Percentiles rank a stretch among this genome's conserved stretches.
Conservation (phyloP, 2,113 vertebrate genomes). For the Boulengeromyrus knoepffleri region DNA sequence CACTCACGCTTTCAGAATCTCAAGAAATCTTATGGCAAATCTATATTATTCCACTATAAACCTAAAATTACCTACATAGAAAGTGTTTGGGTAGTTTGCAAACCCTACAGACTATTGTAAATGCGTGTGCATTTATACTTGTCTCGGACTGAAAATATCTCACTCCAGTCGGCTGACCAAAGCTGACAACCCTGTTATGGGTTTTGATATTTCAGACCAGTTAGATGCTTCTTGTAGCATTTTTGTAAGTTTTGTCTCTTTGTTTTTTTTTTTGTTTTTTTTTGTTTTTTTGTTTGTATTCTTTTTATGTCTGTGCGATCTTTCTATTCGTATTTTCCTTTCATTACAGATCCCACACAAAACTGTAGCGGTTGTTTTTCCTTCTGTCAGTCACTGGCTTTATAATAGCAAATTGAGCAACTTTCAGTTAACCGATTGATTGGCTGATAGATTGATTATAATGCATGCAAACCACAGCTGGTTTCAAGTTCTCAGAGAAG, state of each 20-base stretch:
- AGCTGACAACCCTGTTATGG: background rate
- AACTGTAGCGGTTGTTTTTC: background rate
- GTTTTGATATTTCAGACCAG: background rate
- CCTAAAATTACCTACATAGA: background rate
- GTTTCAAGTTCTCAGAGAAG: background rate
- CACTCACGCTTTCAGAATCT: background rate
- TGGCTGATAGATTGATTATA: background rate
- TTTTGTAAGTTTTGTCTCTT: background rate
- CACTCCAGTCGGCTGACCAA: background rate
- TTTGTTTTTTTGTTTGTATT: background rate
- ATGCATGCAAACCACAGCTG: background rate
- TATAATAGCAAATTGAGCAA: background rate
- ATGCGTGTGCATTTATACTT: background rate
- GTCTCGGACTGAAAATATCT: background rate
- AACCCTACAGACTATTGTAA: background rate
- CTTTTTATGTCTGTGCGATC: background rate
- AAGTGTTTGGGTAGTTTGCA: background rate
- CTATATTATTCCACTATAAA: background rate
- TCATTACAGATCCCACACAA: background rate
- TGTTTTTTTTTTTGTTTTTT: background rate
- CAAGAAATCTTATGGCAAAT: background rate
- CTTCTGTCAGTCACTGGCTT: background rate
- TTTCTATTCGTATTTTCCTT: background rate
- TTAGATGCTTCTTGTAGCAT: background rate
- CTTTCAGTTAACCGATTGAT: background rate